Conservation (phyloP, 2,797 vertebrate genomes). For the Acridotheres tristis region DNA sequence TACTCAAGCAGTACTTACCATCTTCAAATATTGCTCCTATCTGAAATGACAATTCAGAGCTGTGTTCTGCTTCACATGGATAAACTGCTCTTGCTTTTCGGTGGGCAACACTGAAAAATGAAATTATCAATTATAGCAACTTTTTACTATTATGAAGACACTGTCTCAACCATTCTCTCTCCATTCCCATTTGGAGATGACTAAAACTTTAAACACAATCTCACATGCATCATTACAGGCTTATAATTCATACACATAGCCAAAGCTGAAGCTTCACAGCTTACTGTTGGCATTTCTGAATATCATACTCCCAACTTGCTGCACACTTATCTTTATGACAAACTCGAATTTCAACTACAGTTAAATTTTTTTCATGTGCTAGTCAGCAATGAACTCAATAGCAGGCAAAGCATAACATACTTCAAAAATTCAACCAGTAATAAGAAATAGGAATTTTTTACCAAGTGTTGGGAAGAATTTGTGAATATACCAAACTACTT, state of each 20-base stretch:
- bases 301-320: background rate
- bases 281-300: background rate
- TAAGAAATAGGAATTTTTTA: background rate
- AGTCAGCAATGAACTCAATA: background rate
- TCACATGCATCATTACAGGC: conserved; percentile 1
- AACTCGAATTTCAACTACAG: background rate
- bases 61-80: conserved; percentile 95
- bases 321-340: background rate
- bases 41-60: conserved; percentile 96
- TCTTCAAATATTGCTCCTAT: conserved; percentile 95
- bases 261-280: conserved; percentile 2
- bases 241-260: background rate
- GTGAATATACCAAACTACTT: background rate
- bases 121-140: conserved; percentile 30
- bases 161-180: background rate
- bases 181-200: background rate
- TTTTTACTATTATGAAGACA: background rate
- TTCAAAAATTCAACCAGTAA: background rate
- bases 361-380: conserved; percentile 5
- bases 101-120: conserved; percentile 82
- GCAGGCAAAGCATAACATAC: background rate
- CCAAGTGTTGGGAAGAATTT: background rate
- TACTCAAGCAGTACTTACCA: conserved; percentile 85
- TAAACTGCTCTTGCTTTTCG: conserved; percentile 95
- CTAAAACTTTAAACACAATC: background rate